phyloP scores from a whole-genome alignment of 2,888 invertebrate genomes.

The Timema cristinae region DNA sequence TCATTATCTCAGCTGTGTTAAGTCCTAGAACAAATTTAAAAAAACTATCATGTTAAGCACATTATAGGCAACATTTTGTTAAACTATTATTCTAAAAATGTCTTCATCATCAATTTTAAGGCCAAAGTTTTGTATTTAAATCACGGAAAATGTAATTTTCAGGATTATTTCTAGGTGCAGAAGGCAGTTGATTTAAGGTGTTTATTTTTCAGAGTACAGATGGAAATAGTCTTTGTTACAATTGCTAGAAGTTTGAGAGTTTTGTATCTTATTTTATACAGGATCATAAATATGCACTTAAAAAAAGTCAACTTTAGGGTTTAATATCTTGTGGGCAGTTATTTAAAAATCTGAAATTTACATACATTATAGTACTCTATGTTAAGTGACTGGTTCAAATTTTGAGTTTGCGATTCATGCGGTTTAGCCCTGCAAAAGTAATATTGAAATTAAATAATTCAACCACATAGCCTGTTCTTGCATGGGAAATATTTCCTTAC shows the following conservation, averaged over 20 bases:
- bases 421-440: not conserved
- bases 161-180: not conserved
- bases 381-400: constrained; percentile 7
- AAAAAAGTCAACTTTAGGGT: not conserved
- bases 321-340: not conserved
- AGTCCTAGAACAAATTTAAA: no score
- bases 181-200: not conserved
- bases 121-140: not conserved
- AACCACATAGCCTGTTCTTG: no score
- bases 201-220: not conserved
- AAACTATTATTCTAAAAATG: no score
- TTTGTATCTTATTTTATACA: constrained; percentile 5
- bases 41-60: no score
- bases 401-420: not conserved
- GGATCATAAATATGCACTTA: not conserved
- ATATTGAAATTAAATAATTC: not conserved
- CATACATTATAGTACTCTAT: not conserved
- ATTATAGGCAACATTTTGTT: no score
- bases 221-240: not conserved
- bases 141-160: not conserved
- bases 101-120: not conserved
- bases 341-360: constrained; percentile 14
- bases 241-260: constrained; percentile 7
- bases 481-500: no score
- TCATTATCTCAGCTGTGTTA: no score